phyloP scores from a whole-genome alignment of 2,888 invertebrate species.

The Neoitamus cyanurus region DNA sequence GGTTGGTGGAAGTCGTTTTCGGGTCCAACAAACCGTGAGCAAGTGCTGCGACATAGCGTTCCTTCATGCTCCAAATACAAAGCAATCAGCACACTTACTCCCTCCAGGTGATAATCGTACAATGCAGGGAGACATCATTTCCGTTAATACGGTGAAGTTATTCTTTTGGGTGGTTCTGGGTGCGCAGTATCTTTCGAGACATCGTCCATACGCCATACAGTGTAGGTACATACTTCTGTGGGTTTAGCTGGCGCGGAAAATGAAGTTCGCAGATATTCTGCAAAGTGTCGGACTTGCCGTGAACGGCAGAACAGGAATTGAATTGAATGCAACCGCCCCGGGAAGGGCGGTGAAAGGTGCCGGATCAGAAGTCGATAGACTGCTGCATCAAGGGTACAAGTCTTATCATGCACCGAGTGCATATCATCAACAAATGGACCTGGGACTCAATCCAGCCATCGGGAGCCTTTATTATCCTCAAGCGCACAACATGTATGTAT shows the following conservation, averaged over 20 bases:
- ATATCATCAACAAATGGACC: constrained; percentile 39
- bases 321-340: neutral
- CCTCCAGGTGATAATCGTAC: neutral
- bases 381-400: constrained; percentile 42
- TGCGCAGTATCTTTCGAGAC: neutral
- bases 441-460: constrained; percentile 30
- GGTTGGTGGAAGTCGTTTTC: neutral
- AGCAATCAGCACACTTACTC: constrained; percentile 3
- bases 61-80: constrained; percentile 17
- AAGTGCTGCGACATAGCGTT: neutral
- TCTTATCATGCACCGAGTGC: constrained; percentile 32
- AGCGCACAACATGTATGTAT: constrained; percentile 47
- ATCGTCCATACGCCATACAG: neutral
- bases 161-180: neutral
- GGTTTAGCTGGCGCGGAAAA: constrained; percentile 10
- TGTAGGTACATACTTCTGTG: neutral
- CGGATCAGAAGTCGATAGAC: constrained; percentile 44
- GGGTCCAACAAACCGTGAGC: constrained; percentile 12
- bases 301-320: neutral
- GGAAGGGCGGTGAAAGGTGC: neutral
- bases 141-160: neutral
- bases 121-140: constrained; percentile 4
- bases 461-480: constrained; percentile 48
- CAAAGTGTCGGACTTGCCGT: constrained; percentile 47
- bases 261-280: constrained; percentile 48